Conservation (phyloP, 2,797 vertebrate genomes). For the Acipenser ruthenus region DNA sequence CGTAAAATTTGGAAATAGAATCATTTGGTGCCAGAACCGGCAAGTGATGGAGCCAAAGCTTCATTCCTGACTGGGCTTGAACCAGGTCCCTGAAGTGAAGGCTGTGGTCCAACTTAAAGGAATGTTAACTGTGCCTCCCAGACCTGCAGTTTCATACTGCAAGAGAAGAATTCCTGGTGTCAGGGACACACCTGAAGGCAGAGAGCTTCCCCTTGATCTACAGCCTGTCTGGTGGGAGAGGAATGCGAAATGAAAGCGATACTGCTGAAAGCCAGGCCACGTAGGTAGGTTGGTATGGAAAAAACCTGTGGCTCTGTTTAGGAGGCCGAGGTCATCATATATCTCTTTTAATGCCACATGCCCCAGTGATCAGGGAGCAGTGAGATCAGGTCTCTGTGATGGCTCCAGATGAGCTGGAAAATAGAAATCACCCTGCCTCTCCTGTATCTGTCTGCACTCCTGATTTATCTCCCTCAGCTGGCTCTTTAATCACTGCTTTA, state of each 20-base stretch:
- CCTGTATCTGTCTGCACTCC: too few species aligned
- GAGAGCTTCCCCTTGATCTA: not conserved
- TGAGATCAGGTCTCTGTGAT: not conserved
- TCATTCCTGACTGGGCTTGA: not conserved
- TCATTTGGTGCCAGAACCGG: not conserved
- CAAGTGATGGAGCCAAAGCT: slow-evolving; percentile 17
- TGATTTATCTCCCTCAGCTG: too few species aligned
- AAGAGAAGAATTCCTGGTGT: not conserved
- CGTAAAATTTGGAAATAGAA: slow-evolving; percentile 5
- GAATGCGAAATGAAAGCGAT: slow-evolving; percentile 1
- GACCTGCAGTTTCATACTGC: too few species aligned
- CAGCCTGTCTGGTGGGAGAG: not conserved
- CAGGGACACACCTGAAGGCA: not conserved
- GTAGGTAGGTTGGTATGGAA: not conserved
- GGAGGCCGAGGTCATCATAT: not conserved
- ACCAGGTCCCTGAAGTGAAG: too few species aligned
- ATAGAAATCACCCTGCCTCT: too few species aligned
- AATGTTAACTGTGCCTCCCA: too few species aligned
- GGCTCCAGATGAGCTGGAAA: not conserved
- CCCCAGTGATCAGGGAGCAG: not conserved
- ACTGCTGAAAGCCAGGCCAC: not conserved
- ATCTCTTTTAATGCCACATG: not conserved
- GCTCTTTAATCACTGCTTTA: too few species aligned
- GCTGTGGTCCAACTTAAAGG: too few species aligned
- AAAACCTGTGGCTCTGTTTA: slow-evolving; percentile 2